These are phyloP conservation scores for Myxocyprinus asiaticus DNA, from an alignment of 2,113 vertebrate genomes.

Conservation along the genomic window DNA sequence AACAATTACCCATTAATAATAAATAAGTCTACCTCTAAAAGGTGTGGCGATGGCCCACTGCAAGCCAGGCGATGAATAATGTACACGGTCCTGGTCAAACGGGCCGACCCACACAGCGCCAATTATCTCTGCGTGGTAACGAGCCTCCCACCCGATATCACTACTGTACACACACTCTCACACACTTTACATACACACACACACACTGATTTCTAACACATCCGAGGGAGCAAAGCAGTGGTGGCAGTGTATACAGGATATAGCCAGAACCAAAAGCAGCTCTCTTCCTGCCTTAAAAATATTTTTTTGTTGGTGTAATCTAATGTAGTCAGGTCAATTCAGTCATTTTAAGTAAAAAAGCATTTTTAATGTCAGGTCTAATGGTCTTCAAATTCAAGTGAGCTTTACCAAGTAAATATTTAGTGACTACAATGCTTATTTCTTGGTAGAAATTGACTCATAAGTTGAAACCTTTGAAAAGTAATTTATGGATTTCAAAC, in stretches of 20 bases:
- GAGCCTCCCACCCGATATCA: conserved; percentile 57
- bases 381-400: too few relatives aligned
- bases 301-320: too few relatives aligned
- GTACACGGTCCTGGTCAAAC: conserved; percentile 72
- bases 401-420: too few relatives aligned
- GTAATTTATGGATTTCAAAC: too few relatives aligned
- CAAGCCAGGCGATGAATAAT: conserved; percentile 76
- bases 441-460: too few relatives aligned
- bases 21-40: conserved; percentile 73
- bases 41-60: conserved; percentile 63
- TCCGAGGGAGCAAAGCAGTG: neutral
- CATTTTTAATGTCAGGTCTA: too few relatives aligned
- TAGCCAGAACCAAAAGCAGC: too few relatives aligned
- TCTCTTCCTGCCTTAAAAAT: too few relatives aligned
- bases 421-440: too few relatives aligned
- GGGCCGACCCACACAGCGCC: conserved; percentile 62
- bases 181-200: conserved; percentile 20
- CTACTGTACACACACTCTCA: conserved; percentile 28
- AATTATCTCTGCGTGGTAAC: conserved; percentile 72
- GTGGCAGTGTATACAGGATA: neutral
- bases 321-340: too few relatives aligned
- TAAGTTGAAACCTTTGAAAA: too few relatives aligned
- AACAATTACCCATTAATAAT: conserved; percentile 85
- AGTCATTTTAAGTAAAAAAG: too few relatives aligned
- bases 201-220: neutral